Conservation (phyloP, 2,113 vertebrate species). For the Cnemophilus loriae region DNA sequence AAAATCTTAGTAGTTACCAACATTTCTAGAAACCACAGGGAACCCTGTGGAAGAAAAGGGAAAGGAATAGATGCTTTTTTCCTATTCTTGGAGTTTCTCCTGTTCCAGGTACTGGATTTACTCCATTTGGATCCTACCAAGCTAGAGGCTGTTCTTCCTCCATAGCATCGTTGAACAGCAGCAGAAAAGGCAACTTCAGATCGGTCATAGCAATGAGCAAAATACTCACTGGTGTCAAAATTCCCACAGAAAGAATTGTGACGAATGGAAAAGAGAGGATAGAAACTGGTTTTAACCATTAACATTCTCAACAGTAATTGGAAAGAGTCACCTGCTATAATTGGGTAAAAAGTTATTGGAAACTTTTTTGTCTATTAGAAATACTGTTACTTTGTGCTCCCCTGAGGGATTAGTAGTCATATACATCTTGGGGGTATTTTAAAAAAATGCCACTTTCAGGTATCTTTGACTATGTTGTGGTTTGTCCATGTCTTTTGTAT, state of each 20-base stretch:
- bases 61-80: not conserved
- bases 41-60: not conserved
- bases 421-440: not conserved
- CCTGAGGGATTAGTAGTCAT: not conserved
- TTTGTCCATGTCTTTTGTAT: not conserved
- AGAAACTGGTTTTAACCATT: slow-evolving; percentile 9
- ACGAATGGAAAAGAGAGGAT: slow-evolving; percentile 26
- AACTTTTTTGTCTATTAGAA: slow-evolving; percentile 3
- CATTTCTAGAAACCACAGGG: not conserved
- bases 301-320: not conserved
- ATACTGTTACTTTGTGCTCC: not conserved
- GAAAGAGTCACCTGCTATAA: slow-evolving; percentile 20
- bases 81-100: slow-evolving; percentile 51
- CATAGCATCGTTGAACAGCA: slow-evolving; percentile 29
- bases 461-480: not conserved
- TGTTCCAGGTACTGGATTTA: slow-evolving; percentile 60
- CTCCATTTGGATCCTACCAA: slow-evolving; percentile 44
- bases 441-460: not conserved
- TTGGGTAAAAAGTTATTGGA: slow-evolving; percentile 2
- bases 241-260: slow-evolving; percentile 58
- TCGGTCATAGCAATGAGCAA: slow-evolving; percentile 56
- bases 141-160: not conserved
- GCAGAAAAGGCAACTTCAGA: slow-evolving; percentile 56
- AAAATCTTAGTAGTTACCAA: not conserved
- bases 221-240: slow-evolving; percentile 53